These are phyloP conservation scores for Papilio protenor DNA, from an alignment of 2,888 invertebrate genomes.

Conservation along the genomic window DNA sequence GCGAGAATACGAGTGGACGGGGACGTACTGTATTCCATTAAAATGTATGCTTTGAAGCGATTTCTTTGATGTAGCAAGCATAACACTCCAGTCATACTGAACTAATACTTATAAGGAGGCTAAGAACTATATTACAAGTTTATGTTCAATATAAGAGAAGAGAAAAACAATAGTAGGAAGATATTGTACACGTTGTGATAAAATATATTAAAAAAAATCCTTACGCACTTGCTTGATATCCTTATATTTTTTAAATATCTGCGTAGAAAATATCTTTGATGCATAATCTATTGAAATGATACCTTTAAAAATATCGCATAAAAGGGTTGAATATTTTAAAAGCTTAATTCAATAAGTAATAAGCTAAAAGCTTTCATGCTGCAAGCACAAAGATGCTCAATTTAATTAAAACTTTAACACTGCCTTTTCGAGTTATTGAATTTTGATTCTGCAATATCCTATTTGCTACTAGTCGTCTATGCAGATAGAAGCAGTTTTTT, in stretches of 20 bases:
- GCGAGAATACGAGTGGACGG: conserved; percentile 39
- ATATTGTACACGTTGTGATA: not conserved
- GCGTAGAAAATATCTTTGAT: not conserved
- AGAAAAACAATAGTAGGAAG: too few species aligned
- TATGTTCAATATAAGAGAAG: not conserved
- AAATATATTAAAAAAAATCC: not conserved
- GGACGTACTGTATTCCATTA: conserved; percentile 41
- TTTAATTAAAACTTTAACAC: conserved; percentile 5
- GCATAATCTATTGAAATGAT: not conserved
- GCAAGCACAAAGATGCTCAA: conserved; percentile 25
- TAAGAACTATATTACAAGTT: not conserved
- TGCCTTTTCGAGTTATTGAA: conserved; percentile 22
- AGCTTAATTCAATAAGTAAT: conserved; percentile 23
- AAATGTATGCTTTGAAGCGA: conserved; percentile 5
- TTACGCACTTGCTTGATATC: not conserved
- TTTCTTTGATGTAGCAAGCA: conserved; percentile 1
- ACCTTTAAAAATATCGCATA: not conserved
- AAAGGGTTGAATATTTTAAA: conserved; percentile 14
- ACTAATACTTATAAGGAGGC: not conserved
- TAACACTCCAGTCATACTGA: not conserved
- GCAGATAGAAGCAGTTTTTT: not conserved
- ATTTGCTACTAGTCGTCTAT: conserved; percentile 6
- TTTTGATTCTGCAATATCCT: conserved; percentile 1
- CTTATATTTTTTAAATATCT: not conserved
- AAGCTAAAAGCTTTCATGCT: conserved; percentile 35